These are phyloP conservation scores for Nephrotoma flavescens DNA, from an alignment of 2,888 invertebrate genomes.

Conservation along the genomic window DNA sequence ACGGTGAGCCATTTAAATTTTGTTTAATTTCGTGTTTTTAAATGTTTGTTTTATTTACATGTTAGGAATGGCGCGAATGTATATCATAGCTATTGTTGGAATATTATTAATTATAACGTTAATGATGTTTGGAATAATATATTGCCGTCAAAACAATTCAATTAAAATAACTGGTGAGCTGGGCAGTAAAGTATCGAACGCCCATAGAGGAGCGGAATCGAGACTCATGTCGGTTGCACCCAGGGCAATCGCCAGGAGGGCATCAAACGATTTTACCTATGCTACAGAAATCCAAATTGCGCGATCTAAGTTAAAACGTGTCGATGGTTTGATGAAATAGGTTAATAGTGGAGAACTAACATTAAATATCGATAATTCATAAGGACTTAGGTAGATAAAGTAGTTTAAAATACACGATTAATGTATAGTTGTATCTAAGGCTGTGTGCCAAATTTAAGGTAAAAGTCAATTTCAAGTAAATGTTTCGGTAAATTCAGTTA, in stretches of 20 bases:
- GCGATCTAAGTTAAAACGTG: slow-evolving; percentile 37
- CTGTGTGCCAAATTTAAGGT: too few species aligned
- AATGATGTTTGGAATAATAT: slow-evolving; percentile 55
- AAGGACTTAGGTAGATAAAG: neutral
- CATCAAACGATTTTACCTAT: slow-evolving; percentile 21
- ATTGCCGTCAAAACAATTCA: slow-evolving; percentile 50
- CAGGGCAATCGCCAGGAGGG: slow-evolving; percentile 12
- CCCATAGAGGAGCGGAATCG: too few species aligned
- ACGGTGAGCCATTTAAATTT: slow-evolving; percentile 38
- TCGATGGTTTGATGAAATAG: slow-evolving; percentile 40
- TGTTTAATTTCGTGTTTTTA: neutral
- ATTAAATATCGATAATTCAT: neutral
- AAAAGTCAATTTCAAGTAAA: too few species aligned
- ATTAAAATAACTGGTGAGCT: slow-evolving; percentile 23
- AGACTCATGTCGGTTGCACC: neutral
- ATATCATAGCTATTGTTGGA: slow-evolving; percentile 78
- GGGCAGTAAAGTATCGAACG: slow-evolving; percentile 26
- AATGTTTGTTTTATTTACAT: slow-evolving; percentile 32
- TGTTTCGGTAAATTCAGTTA: too few species aligned
- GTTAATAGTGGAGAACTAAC: slow-evolving; percentile 30
- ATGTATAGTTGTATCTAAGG: too few species aligned
- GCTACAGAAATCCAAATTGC: slow-evolving; percentile 32
- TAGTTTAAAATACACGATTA: too few species aligned
- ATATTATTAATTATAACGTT: slow-evolving; percentile 61
- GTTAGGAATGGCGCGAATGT: slow-evolving; percentile 54